These are phyloP conservation scores for Aegithalos caudatus DNA, from an alignment of 2,113 vertebrate genomes.

Conservation along the genomic window DNA sequence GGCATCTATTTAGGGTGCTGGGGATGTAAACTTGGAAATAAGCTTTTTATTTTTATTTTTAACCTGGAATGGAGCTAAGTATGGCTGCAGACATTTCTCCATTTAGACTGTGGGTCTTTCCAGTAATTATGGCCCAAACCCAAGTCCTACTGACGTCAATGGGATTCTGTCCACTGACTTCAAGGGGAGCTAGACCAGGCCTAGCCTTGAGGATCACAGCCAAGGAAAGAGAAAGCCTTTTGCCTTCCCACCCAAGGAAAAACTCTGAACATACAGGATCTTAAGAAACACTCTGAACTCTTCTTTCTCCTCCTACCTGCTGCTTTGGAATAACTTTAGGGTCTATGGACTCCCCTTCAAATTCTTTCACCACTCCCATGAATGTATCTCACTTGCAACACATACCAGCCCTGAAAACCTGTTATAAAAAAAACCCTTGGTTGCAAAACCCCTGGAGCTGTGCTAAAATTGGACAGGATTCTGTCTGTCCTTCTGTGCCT, in stretches of 20 bases:
- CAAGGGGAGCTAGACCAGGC: background rate
- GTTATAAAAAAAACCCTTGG: background rate
- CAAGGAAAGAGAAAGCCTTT: background rate
- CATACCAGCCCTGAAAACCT: background rate
- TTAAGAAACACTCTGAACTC: background rate
- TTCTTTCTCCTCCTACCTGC: background rate
- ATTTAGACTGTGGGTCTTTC: background rate
- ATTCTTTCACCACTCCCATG: background rate
- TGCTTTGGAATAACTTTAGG: background rate
- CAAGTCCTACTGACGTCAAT: constrained; percentile 17
- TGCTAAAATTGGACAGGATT: background rate
- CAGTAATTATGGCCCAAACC: constrained; percentile 36
- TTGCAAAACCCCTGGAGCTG: background rate
- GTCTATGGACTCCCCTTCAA: too few species aligned
- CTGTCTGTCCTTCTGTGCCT: background rate
- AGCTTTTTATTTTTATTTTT: constrained; percentile 29
- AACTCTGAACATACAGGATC: background rate
- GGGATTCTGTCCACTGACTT: constrained; percentile 21
- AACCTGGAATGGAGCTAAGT: constrained; percentile 14
- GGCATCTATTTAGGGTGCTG: background rate
- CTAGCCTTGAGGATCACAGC: background rate
- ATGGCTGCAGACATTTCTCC: constrained; percentile 27
- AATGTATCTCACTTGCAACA: background rate
- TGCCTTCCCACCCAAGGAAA: background rate
- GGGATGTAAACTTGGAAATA: constrained; percentile 15